Conservation (phyloP, 2,797 vertebrate genomes). For the Tapirus indicus region DNA sequence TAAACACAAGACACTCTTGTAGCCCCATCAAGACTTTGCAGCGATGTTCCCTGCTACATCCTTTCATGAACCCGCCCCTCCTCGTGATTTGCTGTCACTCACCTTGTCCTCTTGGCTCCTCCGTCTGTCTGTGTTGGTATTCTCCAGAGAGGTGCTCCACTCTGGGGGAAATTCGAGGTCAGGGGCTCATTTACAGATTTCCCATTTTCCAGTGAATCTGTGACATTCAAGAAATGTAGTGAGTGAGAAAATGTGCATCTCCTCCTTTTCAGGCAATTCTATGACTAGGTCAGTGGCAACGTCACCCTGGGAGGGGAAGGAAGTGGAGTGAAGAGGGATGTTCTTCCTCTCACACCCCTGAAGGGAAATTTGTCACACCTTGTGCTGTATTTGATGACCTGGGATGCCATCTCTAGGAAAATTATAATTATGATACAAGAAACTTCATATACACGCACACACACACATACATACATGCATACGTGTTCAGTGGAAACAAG, state of each 20-base stretch:
- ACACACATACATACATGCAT: fast-evolving
- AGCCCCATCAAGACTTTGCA: fast-evolving
- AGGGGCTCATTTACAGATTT: constrained; percentile 73
- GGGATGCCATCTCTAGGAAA: neutral
- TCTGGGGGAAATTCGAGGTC: constrained; percentile 50
- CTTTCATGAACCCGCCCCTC: fast-evolving
- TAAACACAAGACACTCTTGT: neutral
- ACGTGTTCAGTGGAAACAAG: no score
- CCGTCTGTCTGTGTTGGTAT: neutral
- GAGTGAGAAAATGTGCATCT: constrained; percentile 14
- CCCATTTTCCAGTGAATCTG: constrained; percentile 82
- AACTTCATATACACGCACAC: neutral
- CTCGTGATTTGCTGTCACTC: fast-evolving
- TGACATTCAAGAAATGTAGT: constrained; percentile 63
- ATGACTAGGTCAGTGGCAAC: neutral
- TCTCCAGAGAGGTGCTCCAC: constrained; percentile 32
- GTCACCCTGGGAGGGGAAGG: neutral
- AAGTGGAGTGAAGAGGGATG: neutral
- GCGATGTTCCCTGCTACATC: fast-evolving
- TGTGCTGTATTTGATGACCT: neutral
- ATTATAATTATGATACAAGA: neutral
- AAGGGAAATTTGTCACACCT: no score
- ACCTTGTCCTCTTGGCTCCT: constrained; percentile 57
- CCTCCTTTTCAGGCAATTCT: neutral
- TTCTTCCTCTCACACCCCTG: fast-evolving